phyloP scores from a whole-genome alignment of 2,113 vertebrate genomes.

The Phylloscopus trochilus region DNA sequence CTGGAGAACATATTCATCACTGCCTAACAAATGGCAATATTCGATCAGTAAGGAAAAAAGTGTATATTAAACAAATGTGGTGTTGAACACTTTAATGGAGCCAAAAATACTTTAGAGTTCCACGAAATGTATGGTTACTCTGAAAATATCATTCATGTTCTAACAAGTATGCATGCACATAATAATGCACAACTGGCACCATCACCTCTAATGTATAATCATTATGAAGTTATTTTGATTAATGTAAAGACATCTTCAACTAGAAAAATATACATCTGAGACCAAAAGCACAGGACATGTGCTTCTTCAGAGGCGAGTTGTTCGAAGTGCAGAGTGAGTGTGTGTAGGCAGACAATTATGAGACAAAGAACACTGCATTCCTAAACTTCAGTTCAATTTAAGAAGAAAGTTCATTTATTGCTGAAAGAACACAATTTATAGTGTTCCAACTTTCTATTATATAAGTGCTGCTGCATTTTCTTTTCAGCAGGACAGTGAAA shows the following conservation, averaged over 20 bases:
- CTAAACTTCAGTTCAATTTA: slow-evolving; percentile 45
- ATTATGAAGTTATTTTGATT: slow-evolving; percentile 39
- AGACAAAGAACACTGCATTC: slow-evolving; percentile 60
- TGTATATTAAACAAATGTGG: neutral
- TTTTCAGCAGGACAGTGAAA: slow-evolving; percentile 55
- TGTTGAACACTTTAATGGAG: neutral
- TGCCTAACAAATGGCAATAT: neutral
- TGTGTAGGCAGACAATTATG: slow-evolving; percentile 41
- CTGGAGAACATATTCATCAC: slow-evolving; percentile 7
- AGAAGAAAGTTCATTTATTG: slow-evolving; percentile 64
- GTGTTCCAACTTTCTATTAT: slow-evolving; percentile 65
- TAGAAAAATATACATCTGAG: slow-evolving; percentile 38
- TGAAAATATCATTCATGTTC: neutral
- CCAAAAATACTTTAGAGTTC: neutral
- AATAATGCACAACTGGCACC: neutral
- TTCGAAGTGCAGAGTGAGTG: slow-evolving; percentile 13
- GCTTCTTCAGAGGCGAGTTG: neutral
- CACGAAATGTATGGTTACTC: neutral
- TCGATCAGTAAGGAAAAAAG: neutral
- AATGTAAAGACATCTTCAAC: slow-evolving; percentile 37
- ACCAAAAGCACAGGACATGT: slow-evolving; percentile 34
- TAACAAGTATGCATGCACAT: neutral
- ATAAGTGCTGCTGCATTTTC: slow-evolving; percentile 55
- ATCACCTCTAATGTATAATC: neutral
- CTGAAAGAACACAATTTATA: slow-evolving; percentile 62